These are phyloP conservation scores for Lomographa bimaculata DNA, from an alignment of 2,888 invertebrate genomes.

Conservation along the genomic window DNA sequence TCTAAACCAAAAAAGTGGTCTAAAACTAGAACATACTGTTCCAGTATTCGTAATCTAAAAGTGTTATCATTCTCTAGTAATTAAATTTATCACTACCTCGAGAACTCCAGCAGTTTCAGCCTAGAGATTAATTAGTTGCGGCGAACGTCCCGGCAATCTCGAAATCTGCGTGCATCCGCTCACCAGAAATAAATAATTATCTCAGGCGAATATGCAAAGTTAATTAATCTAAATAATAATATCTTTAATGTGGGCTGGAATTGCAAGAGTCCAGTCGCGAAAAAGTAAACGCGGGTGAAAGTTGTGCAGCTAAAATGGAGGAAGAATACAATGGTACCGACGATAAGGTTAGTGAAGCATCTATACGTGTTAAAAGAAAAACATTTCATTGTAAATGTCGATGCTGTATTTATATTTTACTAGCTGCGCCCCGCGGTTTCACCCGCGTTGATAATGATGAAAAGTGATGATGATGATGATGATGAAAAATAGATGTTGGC, in stretches of 20 bases:
- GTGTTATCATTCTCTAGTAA: constrained; percentile 1
- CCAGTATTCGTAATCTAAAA: no score
- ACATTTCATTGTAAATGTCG: no score
- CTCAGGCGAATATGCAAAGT: constrained; percentile 66
- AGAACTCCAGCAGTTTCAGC: constrained; percentile 41
- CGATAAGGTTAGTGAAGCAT: constrained; percentile 52
- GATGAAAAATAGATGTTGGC: no score
- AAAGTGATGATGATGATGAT: no score
- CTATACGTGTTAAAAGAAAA: no score
- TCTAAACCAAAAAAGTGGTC: no score
- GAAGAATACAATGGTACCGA: constrained; percentile 41
- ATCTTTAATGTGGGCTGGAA: constrained; percentile 43
- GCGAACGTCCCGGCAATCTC: constrained; percentile 71
- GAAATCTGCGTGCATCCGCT: constrained; percentile 66
- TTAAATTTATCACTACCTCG: not conserved
- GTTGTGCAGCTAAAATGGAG: constrained; percentile 45
- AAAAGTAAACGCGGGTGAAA: constrained; percentile 43
- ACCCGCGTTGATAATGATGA: no score
- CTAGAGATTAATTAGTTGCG: constrained; percentile 73
- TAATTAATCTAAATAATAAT: constrained; percentile 50
- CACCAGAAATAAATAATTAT: constrained; percentile 71
- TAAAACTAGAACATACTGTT: no score
- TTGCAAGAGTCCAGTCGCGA: constrained; percentile 59
- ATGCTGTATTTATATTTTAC: no score
- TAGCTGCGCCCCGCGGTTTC: no score